Evolutionary conservation across 1,140 invertebrate genomes (phyloP).

Genomic region (Eumeta japonica): DNA sequence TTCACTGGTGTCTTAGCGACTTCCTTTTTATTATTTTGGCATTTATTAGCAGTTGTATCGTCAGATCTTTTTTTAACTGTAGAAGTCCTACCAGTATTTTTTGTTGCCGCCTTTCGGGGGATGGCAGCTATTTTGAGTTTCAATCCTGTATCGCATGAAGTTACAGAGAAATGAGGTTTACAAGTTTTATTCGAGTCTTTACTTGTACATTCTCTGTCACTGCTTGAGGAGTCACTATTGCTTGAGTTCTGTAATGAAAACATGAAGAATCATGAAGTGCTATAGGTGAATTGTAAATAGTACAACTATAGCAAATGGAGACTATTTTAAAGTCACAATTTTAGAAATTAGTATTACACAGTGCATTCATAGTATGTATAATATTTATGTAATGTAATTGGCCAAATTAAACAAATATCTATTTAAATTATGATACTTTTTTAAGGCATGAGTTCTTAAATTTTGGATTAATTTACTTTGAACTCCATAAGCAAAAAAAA

Average conservation of each 20-base stretch:
- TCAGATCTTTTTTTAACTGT: constrained; percentile 33
- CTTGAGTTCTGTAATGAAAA: constrained; percentile 36
- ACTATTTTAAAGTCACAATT: no score
- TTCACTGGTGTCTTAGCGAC: constrained; percentile 20
- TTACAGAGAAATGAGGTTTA: constrained; percentile 48
- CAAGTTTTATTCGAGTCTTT: constrained; percentile 26
- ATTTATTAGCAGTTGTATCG: constrained; percentile 9
- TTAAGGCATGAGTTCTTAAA: no score
- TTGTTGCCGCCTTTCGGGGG: constrained; percentile 30
- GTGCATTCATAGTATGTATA: no score
- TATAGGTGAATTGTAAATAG: no score
- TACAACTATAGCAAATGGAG: no score
- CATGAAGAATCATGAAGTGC: no score
- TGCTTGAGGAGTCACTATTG: constrained; percentile 36
- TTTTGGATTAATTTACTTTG: no score
- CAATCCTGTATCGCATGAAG: constrained; percentile 44
- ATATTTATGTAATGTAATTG: no score
- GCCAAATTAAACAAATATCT: no score
- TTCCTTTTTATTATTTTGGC: constrained; percentile 13
- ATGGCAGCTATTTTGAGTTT: constrained; percentile 50
- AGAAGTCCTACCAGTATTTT: constrained; percentile 27
- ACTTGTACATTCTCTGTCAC: constrained; percentile 43
- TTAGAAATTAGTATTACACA: no score
- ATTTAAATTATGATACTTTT: no score
- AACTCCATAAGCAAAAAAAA: no score